Percentiles rank a stretch among this genome's conserved stretches.
Evolutionary conservation across 2,797 vertebrate genomes (phyloP).

Genomic region (Tolypeutes matacus): DNA sequence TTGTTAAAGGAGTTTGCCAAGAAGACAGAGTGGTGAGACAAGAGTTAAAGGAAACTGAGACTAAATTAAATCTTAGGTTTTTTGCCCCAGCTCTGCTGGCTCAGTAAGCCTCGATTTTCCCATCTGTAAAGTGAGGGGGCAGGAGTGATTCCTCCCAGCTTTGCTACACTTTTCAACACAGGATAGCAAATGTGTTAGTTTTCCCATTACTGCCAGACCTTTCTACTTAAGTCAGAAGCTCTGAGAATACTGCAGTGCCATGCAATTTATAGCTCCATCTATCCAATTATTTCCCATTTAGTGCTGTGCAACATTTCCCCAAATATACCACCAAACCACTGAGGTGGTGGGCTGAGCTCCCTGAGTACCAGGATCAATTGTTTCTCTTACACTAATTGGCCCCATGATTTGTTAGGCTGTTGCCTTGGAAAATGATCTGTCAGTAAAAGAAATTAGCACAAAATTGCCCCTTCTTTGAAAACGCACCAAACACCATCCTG

Average conservation of each 20-base stretch:
- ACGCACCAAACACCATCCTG: background rate
- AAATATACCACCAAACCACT: conserved; percentile 47
- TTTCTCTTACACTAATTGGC: conserved; percentile 78
- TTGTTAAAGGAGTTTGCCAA: background rate
- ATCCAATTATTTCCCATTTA: conserved; percentile 77
- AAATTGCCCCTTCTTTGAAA: conserved; percentile 35
- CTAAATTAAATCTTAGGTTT: background rate
- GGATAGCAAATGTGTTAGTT: background rate
- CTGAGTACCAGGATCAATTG: conserved; percentile 71
- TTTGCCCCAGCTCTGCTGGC: background rate
- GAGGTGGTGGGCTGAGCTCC: conserved; percentile 48
- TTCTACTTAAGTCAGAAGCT: conserved; percentile 43
- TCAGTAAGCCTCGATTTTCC: background rate
- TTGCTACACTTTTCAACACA: background rate
- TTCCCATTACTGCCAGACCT: conserved; percentile 5
- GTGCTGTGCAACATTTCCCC: conserved; percentile 37
- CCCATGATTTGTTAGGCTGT: conserved; percentile 73
- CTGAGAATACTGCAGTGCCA: background rate
- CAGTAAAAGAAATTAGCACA: conserved; percentile 73
- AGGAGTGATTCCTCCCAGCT: background rate
- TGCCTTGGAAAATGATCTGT: conserved; percentile 75
- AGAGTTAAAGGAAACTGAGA: background rate
- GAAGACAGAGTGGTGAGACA: background rate
- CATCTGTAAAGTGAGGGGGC: background rate
- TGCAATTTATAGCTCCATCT: conserved; percentile 60